Evolutionary conservation across 2,113 vertebrate genomes (phyloP).

Genomic region (Lagopus muta): DNA sequence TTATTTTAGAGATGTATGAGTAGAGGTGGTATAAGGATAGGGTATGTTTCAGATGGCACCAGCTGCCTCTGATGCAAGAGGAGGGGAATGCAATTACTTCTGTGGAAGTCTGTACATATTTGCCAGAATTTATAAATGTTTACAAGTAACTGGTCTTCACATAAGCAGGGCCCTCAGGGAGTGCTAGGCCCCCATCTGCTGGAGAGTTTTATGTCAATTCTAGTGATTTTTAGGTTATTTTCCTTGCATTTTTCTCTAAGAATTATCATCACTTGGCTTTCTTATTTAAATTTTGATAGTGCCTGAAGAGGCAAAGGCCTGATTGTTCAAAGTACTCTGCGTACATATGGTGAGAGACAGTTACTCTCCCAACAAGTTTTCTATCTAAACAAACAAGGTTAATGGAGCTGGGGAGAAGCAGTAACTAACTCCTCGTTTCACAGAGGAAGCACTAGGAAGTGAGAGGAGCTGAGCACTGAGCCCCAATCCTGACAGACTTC

Average conservation of each 20-base stretch:
- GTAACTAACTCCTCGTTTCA: conserved; percentile 50
- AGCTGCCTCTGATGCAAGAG: conserved; percentile 59
- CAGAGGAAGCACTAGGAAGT: conserved; percentile 24
- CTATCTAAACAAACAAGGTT: conserved; percentile 62
- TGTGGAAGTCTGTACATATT: conserved; percentile 64
- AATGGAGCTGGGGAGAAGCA: conserved; percentile 43
- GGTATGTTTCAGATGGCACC: conserved; percentile 22
- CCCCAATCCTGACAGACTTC: conserved; percentile 47
- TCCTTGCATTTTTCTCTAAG: conserved; percentile 53
- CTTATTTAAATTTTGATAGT: conserved; percentile 59
- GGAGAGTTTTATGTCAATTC: conserved; percentile 74
- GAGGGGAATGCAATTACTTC: conserved; percentile 54
- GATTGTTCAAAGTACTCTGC: conserved; percentile 53
- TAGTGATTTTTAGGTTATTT: conserved; percentile 70
- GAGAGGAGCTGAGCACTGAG: conserved; percentile 31
- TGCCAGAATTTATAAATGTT: conserved; percentile 73
- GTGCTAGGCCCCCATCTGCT: conserved; percentile 75
- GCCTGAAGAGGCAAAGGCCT: conserved; percentile 60
- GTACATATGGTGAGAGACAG: conserved; percentile 67
- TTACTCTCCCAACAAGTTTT: conserved; percentile 63
- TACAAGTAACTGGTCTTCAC: conserved; percentile 71
- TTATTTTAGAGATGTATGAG: background rate
- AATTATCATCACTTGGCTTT: conserved; percentile 68
- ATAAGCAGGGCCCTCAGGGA: conserved; percentile 70
- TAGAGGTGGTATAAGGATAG: background rate